Percentiles rank a stretch among this genome's conserved stretches.
Conservation (phyloP, 2,113 vertebrate species). For the Corythaixoides concolor region DNA sequence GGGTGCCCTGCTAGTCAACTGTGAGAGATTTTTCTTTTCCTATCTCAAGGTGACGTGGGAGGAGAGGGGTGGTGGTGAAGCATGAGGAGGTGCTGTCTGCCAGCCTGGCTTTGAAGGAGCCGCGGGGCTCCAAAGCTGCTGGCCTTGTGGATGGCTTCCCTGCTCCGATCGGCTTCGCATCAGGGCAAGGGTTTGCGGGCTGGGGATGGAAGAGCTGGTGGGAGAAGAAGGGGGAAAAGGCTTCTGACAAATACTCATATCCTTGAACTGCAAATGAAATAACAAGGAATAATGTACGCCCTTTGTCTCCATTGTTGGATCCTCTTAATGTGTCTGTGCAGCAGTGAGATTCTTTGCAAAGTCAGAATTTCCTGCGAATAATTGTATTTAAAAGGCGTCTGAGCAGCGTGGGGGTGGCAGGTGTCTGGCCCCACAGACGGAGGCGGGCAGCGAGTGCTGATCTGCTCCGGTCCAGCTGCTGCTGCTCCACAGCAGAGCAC, state of each 20-base stretch:
- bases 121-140: accelerated
- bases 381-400: background rate
- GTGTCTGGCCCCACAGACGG: background rate
- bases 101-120: background rate
- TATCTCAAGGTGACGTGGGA: accelerated
- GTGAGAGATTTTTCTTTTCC: background rate
- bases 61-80: background rate
- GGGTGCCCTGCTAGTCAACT: background rate
- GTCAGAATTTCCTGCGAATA: background rate
- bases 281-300: background rate
- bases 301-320: background rate
- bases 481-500: background rate
- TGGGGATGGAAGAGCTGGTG: background rate
- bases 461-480: background rate
- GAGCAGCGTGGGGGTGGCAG: accelerated
- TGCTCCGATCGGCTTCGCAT: background rate
- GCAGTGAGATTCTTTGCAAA: background rate
- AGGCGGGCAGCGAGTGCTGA: background rate
- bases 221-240: background rate
- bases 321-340: background rate
- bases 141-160: background rate
- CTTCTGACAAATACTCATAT: background rate
- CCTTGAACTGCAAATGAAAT: background rate
- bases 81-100: background rate
- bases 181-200: background rate